These are phyloP conservation scores for Malacoraja senta DNA, from an alignment of 2,797 vertebrate species.

Conservation along the genomic window DNA sequence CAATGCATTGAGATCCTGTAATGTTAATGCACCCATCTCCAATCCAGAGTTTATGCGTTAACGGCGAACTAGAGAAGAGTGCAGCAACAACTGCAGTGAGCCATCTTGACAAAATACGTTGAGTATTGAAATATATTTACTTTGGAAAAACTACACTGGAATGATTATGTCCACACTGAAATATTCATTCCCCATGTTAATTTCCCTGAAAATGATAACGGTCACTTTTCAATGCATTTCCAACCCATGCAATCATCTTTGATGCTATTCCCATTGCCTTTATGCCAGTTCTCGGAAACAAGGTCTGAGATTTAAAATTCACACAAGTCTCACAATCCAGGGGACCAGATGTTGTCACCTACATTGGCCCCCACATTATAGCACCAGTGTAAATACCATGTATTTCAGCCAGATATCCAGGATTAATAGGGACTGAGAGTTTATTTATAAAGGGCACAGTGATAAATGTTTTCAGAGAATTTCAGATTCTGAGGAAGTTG, in stretches of 20 bases:
- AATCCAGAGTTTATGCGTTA: background rate
- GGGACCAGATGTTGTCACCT: background rate
- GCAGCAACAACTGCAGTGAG: background rate
- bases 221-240: background rate
- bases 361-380: background rate
- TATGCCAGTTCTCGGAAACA: background rate
- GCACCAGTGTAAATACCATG: background rate
- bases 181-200: background rate
- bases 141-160: background rate
- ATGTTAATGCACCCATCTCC: too few species aligned
- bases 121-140: constrained; percentile 1
- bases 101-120: background rate
- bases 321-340: background rate
- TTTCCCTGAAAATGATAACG: background rate
- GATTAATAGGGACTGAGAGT: background rate
- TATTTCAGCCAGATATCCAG: background rate
- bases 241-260: background rate
- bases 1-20: background rate
- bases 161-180: background rate
- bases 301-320: background rate
- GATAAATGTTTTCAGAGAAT: background rate
- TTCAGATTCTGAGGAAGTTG: background rate
- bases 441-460: background rate
- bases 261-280: background rate
- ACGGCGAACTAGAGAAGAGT: background rate